Base-by-base conservation (phyloP, 2,888 invertebrate species). In the Colletes collaris region DNA sequence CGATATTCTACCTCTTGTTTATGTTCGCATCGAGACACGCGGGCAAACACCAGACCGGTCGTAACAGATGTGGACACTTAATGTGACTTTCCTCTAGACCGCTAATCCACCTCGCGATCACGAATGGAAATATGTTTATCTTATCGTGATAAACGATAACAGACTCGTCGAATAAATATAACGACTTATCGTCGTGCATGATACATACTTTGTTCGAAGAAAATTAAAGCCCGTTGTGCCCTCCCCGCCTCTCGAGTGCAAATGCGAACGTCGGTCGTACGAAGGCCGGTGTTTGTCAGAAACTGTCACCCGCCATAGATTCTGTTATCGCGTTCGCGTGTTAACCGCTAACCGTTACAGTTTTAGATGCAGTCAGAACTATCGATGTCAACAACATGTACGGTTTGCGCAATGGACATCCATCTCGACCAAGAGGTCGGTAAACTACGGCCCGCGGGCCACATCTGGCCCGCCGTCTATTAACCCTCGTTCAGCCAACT, bases 1-100 rank as follows among this genome's bases (percentile, higher is more conserved):
- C 76, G 69, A 76, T 78, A 78, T 78, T 74, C 74, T 78, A 65
- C 55, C 76, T 69, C 69, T 69, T 78, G 78, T 78, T 78, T 78
- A 78, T 78, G 78, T 46, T 49, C 53, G 40, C 53, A 40, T 27
- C 50, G 65, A 76, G 69, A 76, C 68, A 40, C 40, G 40, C 27
- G 6, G 68, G 58, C 55, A 50, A 50, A 63, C 63, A 52, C 52
- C 49, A 27, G 52, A 19, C 46, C 49, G 16, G 49, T 68, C 46
- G 67, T 76, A 78, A 78, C 76, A 78, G 68, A 78, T 76, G 77
- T 37, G 64, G 50, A 55, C 64, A 65, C 69, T 76, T 65, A 78
- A 60, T 65, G 76, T 35, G 53, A 76, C 68, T 67, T 50, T 64
- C 50, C 7, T 50, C 49, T 46, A 10, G 65, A 49, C 72, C 49